Percentiles rank a stretch among this genome's conserved stretches.
Evolutionary conservation across 1,140 invertebrate genomes (phyloP).

Genomic region (Pogonognathellus flavescens): DNA sequence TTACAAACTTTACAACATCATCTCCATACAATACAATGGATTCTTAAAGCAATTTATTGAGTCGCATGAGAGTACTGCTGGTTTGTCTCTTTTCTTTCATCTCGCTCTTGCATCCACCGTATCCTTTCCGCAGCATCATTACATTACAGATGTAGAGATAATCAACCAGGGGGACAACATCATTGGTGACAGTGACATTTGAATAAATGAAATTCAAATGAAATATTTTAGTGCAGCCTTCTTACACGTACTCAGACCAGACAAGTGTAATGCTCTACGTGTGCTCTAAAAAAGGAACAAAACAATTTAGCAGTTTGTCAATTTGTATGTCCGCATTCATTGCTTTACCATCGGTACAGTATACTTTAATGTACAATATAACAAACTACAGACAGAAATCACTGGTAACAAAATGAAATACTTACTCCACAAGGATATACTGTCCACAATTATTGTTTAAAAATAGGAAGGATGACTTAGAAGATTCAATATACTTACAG

Average conservation of each 20-base stretch:
- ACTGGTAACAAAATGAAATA: too few species aligned
- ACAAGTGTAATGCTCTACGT: not conserved
- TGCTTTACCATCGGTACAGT: not conserved
- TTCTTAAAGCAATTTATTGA: not conserved
- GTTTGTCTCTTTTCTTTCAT: not conserved
- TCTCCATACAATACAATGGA: not conserved
- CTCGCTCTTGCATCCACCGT: not conserved
- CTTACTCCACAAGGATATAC: too few species aligned
- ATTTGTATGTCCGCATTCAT: not conserved
- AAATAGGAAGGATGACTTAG: too few species aligned
- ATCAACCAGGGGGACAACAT: not conserved
- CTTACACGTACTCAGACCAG: not conserved
- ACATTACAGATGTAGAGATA: not conserved
- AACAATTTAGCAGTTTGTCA: not conserved
- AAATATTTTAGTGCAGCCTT: not conserved
- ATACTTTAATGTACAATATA: not conserved
- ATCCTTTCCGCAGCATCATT: too few species aligned
- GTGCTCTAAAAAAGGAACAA: not conserved
- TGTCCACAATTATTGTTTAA: too few species aligned
- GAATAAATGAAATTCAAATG: constrained; percentile 2
- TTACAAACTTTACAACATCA: not conserved
- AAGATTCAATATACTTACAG: too few species aligned
- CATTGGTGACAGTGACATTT: constrained; percentile 3
- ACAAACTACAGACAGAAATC: not conserved
- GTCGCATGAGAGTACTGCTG: constrained; percentile 8